These are phyloP conservation scores for Enteromius mattozi DNA, from an alignment of 2,797 vertebrate species.

Conservation along the genomic window DNA sequence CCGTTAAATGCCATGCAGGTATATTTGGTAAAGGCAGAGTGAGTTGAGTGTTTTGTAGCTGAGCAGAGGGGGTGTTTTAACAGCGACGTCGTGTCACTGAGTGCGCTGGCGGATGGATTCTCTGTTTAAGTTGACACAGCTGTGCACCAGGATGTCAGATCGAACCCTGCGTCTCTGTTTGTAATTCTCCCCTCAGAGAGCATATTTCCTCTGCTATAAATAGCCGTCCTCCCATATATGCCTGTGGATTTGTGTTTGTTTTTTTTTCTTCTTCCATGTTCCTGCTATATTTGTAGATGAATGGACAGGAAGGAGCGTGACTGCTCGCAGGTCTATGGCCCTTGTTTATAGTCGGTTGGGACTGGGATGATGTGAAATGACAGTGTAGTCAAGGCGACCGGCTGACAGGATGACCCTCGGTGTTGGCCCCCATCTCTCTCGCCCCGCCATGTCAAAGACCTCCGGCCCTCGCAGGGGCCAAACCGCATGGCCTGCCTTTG, in stretches of 20 bases:
- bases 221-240: slow-evolving; percentile 69
- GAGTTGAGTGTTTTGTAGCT: slow-evolving; percentile 22
- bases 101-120: slow-evolving; percentile 60
- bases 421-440: neutral
- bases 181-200: slow-evolving; percentile 79
- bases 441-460: slow-evolving; percentile 3
- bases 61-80: slow-evolving; percentile 23
- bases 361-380: slow-evolving; percentile 52
- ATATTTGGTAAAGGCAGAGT: neutral
- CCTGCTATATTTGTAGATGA: slow-evolving; percentile 65
- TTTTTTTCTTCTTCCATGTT: slow-evolving; percentile 51
- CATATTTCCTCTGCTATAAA: slow-evolving; percentile 80
- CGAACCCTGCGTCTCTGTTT: slow-evolving; percentile 78
- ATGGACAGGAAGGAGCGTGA: slow-evolving; percentile 58
- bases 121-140: slow-evolving; percentile 84
- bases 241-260: slow-evolving; percentile 69
- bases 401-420: slow-evolving; percentile 48
- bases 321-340: slow-evolving; percentile 53
- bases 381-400: slow-evolving; percentile 34
- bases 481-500: slow-evolving; percentile 10
- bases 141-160: slow-evolving; percentile 83
- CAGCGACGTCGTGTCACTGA: slow-evolving; percentile 27
- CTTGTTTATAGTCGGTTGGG: slow-evolving; percentile 49
- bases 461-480: neutral
- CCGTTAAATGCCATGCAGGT: neutral